These are phyloP conservation scores for Cossypha niveicapilla DNA, from an alignment of 2,797 vertebrate genomes.

Conservation along the genomic window DNA sequence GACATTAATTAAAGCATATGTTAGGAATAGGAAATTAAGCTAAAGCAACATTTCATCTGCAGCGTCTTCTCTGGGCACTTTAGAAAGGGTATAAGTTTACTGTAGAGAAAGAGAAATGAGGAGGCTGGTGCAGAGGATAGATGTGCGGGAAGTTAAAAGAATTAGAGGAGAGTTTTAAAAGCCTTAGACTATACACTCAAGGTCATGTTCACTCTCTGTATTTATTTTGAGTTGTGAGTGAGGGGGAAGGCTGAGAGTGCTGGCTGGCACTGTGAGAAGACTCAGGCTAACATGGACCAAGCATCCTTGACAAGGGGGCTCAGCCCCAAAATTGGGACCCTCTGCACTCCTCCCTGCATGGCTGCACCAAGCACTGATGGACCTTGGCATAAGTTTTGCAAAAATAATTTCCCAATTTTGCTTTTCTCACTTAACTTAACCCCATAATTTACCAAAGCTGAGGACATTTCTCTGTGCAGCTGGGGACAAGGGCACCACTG, in stretches of 20 bases:
- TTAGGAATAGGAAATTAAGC: slow-evolving; percentile 60
- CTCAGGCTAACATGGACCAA: fast-evolving
- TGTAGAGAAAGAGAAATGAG: slow-evolving; percentile 61
- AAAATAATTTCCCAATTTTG: not conserved
- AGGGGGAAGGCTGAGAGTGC: not conserved
- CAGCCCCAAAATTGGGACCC: fast-evolving
- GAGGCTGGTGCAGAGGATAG: slow-evolving; percentile 46
- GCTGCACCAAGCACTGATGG: not conserved
- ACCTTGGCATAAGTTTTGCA: not conserved
- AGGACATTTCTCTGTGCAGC: fast-evolving
- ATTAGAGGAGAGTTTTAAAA: slow-evolving; percentile 51
- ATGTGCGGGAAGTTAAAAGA: slow-evolving; percentile 52
- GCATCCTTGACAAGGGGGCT: fast-evolving
- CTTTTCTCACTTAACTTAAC: not conserved
- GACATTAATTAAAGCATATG: slow-evolving; percentile 59
- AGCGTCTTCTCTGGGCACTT: slow-evolving; percentile 29
- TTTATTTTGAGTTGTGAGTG: slow-evolving; percentile 40
- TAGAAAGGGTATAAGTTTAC: slow-evolving; percentile 51
- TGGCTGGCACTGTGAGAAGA: not conserved
- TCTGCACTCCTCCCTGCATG: fast-evolving
- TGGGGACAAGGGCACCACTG: fast-evolving
- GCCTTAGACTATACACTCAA: not conserved
- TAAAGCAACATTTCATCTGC: slow-evolving; percentile 56
- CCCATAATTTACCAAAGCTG: not conserved
- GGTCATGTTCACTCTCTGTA: slow-evolving; percentile 28